These are phyloP conservation scores for Hydrotaea cyrtoneurina DNA, from an alignment of 2,888 invertebrate species.

Conservation along the genomic window DNA sequence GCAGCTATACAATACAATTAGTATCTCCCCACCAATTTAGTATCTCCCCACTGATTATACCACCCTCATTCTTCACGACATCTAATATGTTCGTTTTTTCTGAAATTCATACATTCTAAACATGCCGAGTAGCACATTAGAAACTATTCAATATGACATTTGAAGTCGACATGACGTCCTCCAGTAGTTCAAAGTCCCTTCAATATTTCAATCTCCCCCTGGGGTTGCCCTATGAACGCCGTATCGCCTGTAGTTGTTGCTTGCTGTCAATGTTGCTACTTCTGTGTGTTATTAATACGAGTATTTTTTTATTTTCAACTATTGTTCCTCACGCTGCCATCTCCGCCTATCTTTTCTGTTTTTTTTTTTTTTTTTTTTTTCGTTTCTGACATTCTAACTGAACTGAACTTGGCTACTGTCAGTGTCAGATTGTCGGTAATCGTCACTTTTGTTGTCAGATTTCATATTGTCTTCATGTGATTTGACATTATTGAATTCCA, in stretches of 20 bases:
- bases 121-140: constrained; percentile 47
- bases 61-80: too few species aligned
- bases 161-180: constrained; percentile 65
- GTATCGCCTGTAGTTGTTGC: background rate
- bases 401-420: constrained; percentile 55
- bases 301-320: constrained; percentile 3
- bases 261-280: constrained; percentile 30
- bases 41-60: too few species aligned
- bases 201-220: background rate
- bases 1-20: too few species aligned
- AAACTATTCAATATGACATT: constrained; percentile 64
- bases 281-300: constrained; percentile 44
- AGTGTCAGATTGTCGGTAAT: constrained; percentile 73
- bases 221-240: background rate
- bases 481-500: constrained; percentile 62
- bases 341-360: constrained; percentile 9
- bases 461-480: constrained; percentile 64
- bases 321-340: constrained; percentile 18
- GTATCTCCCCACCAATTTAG: too few species aligned
- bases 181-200: background rate
- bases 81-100: background rate
- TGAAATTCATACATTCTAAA: constrained; percentile 25
- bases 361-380: background rate
- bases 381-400: constrained; percentile 6
- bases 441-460: constrained; percentile 77